Evolutionary conservation across 2,113 vertebrate species (phyloP).

Genomic region (Chaetodon trifascialis): DNA sequence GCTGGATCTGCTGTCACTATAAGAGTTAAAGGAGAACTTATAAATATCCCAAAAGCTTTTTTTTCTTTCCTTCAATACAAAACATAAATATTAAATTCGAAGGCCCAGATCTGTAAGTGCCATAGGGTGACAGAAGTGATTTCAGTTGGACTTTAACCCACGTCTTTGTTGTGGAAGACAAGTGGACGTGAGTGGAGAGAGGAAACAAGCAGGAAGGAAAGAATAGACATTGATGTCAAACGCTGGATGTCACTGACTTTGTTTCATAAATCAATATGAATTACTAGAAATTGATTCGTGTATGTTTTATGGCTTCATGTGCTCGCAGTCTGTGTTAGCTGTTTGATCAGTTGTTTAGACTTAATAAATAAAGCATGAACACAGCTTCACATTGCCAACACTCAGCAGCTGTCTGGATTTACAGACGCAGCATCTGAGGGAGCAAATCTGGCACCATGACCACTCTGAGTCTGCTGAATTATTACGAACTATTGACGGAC

Average conservation of each 20-base stretch:
- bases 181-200: neutral
- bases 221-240: neutral
- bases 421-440: neutral
- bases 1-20: neutral
- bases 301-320: neutral
- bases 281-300: neutral
- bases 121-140: neutral
- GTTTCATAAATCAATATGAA: neutral
- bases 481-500: neutral
- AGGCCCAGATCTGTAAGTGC: neutral
- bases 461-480: neutral
- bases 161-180: neutral
- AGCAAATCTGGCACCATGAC: neutral
- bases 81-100: neutral
- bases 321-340: neutral
- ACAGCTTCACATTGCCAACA: conserved; percentile 17
- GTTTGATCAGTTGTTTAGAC: neutral
- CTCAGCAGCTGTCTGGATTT: conserved; percentile 14
- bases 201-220: neutral
- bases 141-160: neutral
- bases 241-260: neutral
- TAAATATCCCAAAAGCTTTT: neutral
- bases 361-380: conserved; percentile 10
- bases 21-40: neutral
- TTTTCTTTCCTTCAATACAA: neutral